Percentiles rank a stretch among this genome's conserved stretches.
phyloP scores from a whole-genome alignment of 2,113 vertebrate species.

The Erythrocercus mccallii region DNA sequence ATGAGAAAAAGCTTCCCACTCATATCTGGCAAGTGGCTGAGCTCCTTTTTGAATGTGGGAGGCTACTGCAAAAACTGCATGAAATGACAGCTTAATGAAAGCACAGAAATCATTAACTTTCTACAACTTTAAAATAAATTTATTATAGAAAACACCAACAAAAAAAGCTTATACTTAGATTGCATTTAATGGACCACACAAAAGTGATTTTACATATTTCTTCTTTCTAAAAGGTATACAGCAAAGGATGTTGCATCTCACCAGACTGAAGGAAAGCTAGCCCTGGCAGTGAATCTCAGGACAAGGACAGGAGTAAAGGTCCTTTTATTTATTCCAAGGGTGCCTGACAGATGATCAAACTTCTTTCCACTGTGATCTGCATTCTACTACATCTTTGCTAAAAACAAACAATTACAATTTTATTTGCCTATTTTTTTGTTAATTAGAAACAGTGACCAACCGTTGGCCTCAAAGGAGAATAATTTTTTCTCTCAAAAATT shows the following conservation, averaged over 20 bases:
- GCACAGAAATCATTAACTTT: background rate
- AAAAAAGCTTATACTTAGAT: background rate
- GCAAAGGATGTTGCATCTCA: background rate
- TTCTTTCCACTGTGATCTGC: background rate
- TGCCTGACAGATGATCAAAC: background rate
- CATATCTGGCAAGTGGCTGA: slow-evolving; percentile 13
- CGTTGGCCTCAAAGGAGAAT: background rate
- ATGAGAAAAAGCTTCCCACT: slow-evolving; percentile 37
- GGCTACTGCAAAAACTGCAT: background rate
- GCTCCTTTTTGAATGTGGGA: slow-evolving; percentile 17
- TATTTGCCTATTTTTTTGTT: background rate
- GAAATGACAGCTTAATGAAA: slow-evolving; percentile 35
- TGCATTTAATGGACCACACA: background rate
- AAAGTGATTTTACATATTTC: background rate
- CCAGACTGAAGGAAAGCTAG: background rate
- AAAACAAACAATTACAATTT: background rate
- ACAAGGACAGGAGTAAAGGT: background rate
- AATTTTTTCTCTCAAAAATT: background rate
- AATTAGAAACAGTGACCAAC: background rate
- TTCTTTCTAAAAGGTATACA: background rate
- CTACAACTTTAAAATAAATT: slow-evolving; percentile 20
- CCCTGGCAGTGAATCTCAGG: background rate
- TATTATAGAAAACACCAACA: background rate
- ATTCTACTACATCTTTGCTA: background rate
- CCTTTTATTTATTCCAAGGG: background rate